Conservation (phyloP, 2,797 vertebrate genomes). For the Lithobates sylvaticus region DNA sequence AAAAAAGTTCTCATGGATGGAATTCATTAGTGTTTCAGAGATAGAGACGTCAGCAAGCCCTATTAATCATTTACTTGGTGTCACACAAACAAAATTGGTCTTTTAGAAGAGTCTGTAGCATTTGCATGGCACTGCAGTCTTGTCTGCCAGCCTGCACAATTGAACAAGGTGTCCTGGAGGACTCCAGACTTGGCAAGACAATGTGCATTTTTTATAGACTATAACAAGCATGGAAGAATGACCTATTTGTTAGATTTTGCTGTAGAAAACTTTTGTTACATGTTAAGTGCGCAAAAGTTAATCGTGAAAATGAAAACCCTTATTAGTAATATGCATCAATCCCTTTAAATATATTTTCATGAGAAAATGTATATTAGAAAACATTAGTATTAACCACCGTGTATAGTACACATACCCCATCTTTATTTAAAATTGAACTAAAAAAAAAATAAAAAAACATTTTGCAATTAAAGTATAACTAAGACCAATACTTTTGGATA, state of each 20-base stretch:
- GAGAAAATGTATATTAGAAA: neutral
- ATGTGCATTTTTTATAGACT: constrained; percentile 33
- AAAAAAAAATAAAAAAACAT: neutral
- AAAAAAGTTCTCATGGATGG: constrained; percentile 29
- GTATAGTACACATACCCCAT: neutral
- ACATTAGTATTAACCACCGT: neutral
- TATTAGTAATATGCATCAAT: neutral
- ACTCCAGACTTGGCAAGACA: constrained; percentile 17
- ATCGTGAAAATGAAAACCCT: neutral
- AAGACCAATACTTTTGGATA: too few relatives aligned
- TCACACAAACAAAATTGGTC: constrained; percentile 41
- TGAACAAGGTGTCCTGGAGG: constrained; percentile 26
- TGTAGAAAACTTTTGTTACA: neutral
- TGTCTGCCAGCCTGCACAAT: constrained; percentile 41
- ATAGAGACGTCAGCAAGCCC: constrained; percentile 25
- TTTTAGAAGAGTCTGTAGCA: constrained; percentile 24
- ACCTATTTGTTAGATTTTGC: neutral
- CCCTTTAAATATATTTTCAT: neutral
- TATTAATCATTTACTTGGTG: constrained; percentile 55
- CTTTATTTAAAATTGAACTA: neutral
- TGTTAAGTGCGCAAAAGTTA: neutral
- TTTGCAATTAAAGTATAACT: neutral
- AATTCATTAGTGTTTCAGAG: constrained; percentile 45
- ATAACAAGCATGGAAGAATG: constrained; percentile 20
- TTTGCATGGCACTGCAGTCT: constrained; percentile 19